Evolutionary conservation across 2,113 vertebrate genomes (phyloP), one percentile per base, ranked within the genome.

Genomic region (Scomber japonicus): DNA sequence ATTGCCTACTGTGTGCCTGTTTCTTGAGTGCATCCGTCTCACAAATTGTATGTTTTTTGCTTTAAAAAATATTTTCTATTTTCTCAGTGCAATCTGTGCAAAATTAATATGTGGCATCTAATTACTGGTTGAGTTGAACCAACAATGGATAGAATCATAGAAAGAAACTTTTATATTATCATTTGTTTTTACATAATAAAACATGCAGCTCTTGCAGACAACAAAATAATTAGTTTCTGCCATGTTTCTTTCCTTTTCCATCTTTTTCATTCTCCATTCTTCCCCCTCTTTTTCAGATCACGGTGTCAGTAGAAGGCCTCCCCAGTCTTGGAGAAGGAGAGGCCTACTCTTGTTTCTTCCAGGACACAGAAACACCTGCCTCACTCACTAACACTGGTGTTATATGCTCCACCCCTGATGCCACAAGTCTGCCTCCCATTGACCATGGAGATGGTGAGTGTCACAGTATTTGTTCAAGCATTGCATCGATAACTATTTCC

Each of bases 281-380:
- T 14, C 73, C 16, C 15, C 31, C 49, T 27, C 49, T 71, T n/a
- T 27, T 44, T 61, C 88, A 99, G 98, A 95, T 99, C 65, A 94
- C 95, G 63, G 82, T 99, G 80, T 94, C 94, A 3, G 94, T 99
- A 12, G 93, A 90, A 0, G 96, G 96, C 4, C 94, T 99, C 40
- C 97, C 98, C 4, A 86, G 91, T 70, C 93, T 99, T 11, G 84
- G 17, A 16, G 93, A 95, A 2, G 96, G 93, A 71, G 97, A 98
- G 65, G 94, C 93, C 2, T 99, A 98, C 86, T 97, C 96, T 0
- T 99, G 98, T 92, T 96, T 96, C 83, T 99, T 98, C 31, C 95
- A 97, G 85, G 96, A 97, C 27, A 93, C 93, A 4, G 96, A 96
- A 85, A 97, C 94, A 50, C 95, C 95, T 5, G 97, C 97, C 11